Evolutionary conservation across 2,797 vertebrate genomes (phyloP), one percentile per base, ranked within the genome.

Genomic region (Odontamblyopus lacepedii): DNA sequence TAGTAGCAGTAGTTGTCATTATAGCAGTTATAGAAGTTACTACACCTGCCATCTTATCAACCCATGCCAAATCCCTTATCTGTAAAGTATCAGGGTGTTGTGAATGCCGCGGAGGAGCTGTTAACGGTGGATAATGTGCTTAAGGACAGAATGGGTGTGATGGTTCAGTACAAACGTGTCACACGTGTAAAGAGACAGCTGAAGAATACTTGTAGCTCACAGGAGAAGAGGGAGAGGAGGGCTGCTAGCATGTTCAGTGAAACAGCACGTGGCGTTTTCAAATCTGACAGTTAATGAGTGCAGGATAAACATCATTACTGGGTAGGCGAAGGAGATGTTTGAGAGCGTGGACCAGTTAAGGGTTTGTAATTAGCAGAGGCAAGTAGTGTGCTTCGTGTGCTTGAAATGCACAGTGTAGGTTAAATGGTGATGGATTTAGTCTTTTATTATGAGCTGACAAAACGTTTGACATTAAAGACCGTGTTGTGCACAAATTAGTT

Each of bases 111-210:
- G 19, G 38, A 67, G 56, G 6, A 72, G 63, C 67, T 75, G 69
- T 77, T 75, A 62, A 75, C 63, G n/a, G 61, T 60, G 71, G 70
- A 78, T 75, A 64, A 77, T 67, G 26, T 51, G 69, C 64, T 67
- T 67, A 77, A 78, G 72, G 67, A 80, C 78, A 56, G 71, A 41
- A 48, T 69, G 65, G 32, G 69, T 78, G 75, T 79, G 9, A 64
- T 76, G 75, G 69, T 32, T 78, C 44, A 13, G 68, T 27, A 68
- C 65, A 78, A 67, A 74, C 73, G 69, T 83, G 64, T 75, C 66
- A 77, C 78, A 77, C 63, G 71, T 73, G 72, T 73, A 38, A 69
- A 66, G n/a, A 82, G 81, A 80, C 83, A 72, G 79, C 80, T 78
- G 69, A 75, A 71, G 69, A 59, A 56, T 78, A 83, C 73, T 74